phyloP scores from a whole-genome alignment of 2,888 invertebrate species.

The Toxonevra muliebris region DNA sequence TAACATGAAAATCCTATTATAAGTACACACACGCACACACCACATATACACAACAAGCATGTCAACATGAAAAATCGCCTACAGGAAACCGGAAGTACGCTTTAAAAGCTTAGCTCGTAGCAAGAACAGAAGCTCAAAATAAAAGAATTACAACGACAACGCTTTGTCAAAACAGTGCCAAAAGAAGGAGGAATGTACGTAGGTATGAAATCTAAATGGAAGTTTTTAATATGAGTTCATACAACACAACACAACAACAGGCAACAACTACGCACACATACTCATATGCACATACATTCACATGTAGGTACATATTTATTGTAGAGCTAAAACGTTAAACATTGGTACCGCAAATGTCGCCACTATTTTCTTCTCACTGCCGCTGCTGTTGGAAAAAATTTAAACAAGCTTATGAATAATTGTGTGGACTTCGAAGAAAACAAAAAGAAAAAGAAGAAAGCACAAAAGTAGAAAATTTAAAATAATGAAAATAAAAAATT shows the following conservation, averaged over 20 bases:
- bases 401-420: constrained; percentile 2
- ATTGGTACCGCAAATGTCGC: neutral
- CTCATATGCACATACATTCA: neutral
- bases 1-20: too few species aligned
- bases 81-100: constrained; percentile 3
- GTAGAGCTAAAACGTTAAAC: too few species aligned
- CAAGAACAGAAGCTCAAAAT: neutral
- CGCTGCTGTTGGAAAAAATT: neutral
- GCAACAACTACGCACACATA: neutral
- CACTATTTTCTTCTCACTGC: neutral
- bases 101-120: constrained; percentile 1
- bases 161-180: neutral
- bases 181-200: neutral
- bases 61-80: neutral
- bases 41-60: too few species aligned
- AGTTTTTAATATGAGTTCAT: too few species aligned
- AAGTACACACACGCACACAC: too few species aligned
- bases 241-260: too few species aligned
- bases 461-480: too few species aligned
- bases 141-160: neutral
- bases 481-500: too few species aligned
- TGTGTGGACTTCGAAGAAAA: neutral
- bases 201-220: too few species aligned
- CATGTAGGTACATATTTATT: too few species aligned
- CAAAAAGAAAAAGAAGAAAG: too few species aligned